Conservation (phyloP, 2,113 vertebrate genomes). For the Brienomyrus brachyistius region DNA sequence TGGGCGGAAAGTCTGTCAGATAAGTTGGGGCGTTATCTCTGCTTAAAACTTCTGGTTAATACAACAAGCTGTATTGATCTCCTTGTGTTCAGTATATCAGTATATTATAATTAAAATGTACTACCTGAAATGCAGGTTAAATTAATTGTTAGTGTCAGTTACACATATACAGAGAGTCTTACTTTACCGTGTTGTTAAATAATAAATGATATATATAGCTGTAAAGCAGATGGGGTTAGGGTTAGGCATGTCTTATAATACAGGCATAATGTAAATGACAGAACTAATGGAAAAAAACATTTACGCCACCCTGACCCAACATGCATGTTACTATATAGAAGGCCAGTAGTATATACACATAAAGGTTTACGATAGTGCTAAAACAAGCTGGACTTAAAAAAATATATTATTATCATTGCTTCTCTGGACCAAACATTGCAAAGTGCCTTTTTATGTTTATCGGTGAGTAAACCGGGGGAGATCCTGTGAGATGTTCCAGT, state of each 20-base stretch:
- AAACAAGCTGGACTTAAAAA: neutral
- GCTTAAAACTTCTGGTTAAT: neutral
- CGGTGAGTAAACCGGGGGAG: neutral
- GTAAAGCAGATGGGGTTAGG: no score
- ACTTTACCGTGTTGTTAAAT: no score
- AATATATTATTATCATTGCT: neutral
- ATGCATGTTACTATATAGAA: neutral
- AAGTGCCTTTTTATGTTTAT: neutral
- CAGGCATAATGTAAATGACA: neutral
- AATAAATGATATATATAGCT: neutral
- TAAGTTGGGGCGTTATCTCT: neutral
- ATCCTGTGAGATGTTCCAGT: neutral
- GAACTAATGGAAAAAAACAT: neutral
- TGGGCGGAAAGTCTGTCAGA: neutral
- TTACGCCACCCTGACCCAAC: neutral
- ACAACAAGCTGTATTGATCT: neutral
- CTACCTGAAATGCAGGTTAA: neutral
- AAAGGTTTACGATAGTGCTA: neutral
- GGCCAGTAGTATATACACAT: neutral
- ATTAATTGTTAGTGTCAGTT: neutral
- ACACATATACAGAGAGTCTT: neutral
- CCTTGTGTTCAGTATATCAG: neutral
- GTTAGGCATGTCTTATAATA: neutral
- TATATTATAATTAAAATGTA: neutral
- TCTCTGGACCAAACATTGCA: neutral